phyloP scores from a whole-genome alignment of 2,113 vertebrate genomes.

The Ovibos moschatus region DNA sequence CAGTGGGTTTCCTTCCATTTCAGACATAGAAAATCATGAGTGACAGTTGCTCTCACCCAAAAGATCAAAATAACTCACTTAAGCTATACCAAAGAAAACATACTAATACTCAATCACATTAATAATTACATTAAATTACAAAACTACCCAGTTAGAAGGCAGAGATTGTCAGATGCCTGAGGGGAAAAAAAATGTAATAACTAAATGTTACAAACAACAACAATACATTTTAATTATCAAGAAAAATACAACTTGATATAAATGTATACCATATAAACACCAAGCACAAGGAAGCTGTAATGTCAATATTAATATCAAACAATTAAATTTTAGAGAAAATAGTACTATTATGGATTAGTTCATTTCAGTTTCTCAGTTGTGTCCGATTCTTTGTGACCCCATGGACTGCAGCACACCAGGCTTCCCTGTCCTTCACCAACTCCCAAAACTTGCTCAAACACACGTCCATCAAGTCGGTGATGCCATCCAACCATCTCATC shows the following conservation, averaged over 20 bases:
- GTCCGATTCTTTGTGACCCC: not conserved
- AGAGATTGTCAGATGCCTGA: not conserved
- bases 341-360: not conserved
- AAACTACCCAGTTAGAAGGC: not conserved
- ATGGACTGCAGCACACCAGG: not conserved
- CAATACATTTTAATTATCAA: not conserved
- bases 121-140: not conserved
- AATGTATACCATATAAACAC: not conserved
- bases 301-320: not conserved
- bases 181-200: not conserved
- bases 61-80: not conserved
- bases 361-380: not conserved
- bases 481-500: not conserved
- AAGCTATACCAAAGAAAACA: not conserved
- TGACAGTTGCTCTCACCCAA: not conserved
- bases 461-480: fast-evolving
- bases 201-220: not conserved
- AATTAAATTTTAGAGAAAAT: not conserved
- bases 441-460: not conserved
- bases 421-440: not conserved
- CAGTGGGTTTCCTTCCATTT: not conserved
- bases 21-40: not conserved
- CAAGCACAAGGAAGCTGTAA: not conserved
- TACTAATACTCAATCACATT: not conserved
- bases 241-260: not conserved